These are phyloP conservation scores for Salminus brasiliensis DNA, from an alignment of 2,113 vertebrate genomes.

Conservation along the genomic window DNA sequence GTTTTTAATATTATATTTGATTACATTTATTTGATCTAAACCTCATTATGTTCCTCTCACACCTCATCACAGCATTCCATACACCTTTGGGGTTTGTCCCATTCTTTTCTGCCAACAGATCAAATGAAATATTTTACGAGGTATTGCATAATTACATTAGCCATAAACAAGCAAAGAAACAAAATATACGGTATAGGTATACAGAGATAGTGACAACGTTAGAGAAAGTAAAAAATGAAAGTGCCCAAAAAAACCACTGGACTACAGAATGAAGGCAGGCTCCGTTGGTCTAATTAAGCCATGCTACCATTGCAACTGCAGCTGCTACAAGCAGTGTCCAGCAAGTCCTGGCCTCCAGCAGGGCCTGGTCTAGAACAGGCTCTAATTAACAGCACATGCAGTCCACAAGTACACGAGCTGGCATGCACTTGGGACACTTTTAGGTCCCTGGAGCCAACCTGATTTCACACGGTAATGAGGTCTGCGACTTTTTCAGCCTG, in stretches of 20 bases:
- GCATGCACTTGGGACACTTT: slow-evolving; percentile 16
- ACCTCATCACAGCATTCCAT: too few species aligned
- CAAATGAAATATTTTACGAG: too few species aligned
- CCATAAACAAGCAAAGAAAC: too few species aligned
- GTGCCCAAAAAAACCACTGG: background rate
- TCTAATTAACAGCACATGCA: slow-evolving; percentile 41
- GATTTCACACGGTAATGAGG: slow-evolving; percentile 50
- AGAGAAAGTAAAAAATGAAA: background rate
- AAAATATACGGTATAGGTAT: too few species aligned
- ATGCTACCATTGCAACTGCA: background rate
- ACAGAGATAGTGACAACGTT: too few species aligned
- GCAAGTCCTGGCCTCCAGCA: background rate
- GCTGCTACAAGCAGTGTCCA: background rate
- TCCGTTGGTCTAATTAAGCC: background rate
- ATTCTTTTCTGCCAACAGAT: too few species aligned
- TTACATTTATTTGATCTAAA: too few species aligned
- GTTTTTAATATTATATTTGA: too few species aligned
- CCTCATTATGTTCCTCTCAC: too few species aligned
- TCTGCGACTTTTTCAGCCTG: slow-evolving; percentile 38
- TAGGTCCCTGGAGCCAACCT: slow-evolving; percentile 38
- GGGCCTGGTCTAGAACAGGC: slow-evolving; percentile 3
- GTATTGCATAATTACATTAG: too few species aligned
- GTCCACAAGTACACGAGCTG: slow-evolving; percentile 21
- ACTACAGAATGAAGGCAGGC: background rate
- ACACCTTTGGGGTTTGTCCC: too few species aligned